Evolutionary conservation across 2,888 invertebrate species (phyloP), one percentile per base, ranked within the genome.

Genomic region (Eristalis arbustorum): DNA sequence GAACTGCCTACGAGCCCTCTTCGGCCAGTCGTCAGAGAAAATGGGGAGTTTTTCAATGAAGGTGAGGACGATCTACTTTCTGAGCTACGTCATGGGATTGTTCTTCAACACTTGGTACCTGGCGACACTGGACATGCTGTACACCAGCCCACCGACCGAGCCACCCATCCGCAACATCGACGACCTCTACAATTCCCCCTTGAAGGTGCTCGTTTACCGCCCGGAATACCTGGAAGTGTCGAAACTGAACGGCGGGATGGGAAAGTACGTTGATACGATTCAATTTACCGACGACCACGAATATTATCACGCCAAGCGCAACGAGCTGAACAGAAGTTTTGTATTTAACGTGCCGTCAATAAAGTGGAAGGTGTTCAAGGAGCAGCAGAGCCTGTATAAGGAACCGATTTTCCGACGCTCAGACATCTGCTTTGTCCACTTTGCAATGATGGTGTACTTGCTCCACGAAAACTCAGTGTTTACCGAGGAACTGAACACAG

Each of bases 391-490:
- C 11, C 37, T 67, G 0, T 76, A 57, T n/a, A 61, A 66, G 18
- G 11, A 11, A 18, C 61, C 61, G 1, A 28, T 68, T 4, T 76
- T 68, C 14, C 67, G 76, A 23, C 3, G 22, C 11, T 31, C 68
- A 1, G 31, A 76, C 5, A 31, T 76, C 5, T 76, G 76, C n/a
- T 6, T 68, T 25, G 2, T 68, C 10, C 28, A 23, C 31, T 31
- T 25, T 18, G 8, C 67, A 6, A n/a, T 13, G 23, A 63, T 71
- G 77, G 57, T 64, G 28, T 71, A 71, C 13, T 3, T 63, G 37
- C 22, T 77, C 31, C 49, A 64, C 62, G 71, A 77, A 31, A 77
- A 77, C n/a, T 77, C 77, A 2, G 23, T 77, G 14, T 77, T 49
- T 18, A 56, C 49, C 3, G 13, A 63, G 8, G 56, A 14, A 0